Conservation (phyloP, 2,113 vertebrate genomes). For the Gopherus flavomarginatus region DNA sequence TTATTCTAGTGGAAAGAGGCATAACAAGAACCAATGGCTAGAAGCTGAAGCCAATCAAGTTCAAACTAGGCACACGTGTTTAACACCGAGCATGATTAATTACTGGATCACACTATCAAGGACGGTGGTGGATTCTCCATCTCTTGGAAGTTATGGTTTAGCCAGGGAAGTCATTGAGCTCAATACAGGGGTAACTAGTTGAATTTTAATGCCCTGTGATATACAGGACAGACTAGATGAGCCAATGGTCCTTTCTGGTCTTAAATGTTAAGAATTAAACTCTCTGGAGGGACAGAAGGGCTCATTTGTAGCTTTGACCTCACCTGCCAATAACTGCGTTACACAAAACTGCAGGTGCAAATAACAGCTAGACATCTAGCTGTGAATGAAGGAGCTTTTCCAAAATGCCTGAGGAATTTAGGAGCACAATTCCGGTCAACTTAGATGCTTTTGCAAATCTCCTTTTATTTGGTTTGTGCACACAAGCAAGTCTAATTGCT, state of each 20-base stretch:
- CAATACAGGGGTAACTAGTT: no score
- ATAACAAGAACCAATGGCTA: no score
- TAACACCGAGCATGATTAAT: no score
- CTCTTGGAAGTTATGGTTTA: no score
- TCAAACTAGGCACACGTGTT: no score
- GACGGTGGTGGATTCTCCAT: no score
- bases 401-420: neutral
- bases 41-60: no score
- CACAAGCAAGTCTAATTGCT: neutral
- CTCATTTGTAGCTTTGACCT: neutral
- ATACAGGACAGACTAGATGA: neutral
- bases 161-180: no score
- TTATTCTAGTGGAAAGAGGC: no score
- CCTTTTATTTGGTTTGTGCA: neutral
- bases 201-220: no score
- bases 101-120: no score
- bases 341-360: no score
- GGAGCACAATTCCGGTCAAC: neutral
- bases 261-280: neutral
- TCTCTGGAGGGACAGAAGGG: neutral
- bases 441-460: neutral
- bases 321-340: neutral
- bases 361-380: neutral
- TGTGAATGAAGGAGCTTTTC: neutral
- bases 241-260: neutral